A percentile compares a stretch with the other conserved stretches of the same genome.
These are phyloP conservation scores for Chloromyia formosa DNA, from an alignment of 2,888 invertebrate species.

Conservation along the genomic window DNA sequence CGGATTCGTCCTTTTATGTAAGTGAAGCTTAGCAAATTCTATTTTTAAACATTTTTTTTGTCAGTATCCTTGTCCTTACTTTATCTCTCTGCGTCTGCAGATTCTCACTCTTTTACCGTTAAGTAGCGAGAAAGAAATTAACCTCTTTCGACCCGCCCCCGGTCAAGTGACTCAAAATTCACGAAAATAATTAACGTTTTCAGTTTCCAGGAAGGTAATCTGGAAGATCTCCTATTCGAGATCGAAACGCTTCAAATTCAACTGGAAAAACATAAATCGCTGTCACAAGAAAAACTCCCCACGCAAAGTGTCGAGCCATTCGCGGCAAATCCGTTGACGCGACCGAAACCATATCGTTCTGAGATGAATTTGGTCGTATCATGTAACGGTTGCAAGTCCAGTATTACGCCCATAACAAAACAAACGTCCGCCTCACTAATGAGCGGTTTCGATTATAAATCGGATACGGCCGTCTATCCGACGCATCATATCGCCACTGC, in stretches of 20 bases:
- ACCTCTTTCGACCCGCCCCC: too few species aligned
- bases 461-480: neutral
- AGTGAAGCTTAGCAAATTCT: neutral
- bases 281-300: constrained; percentile 46
- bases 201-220: constrained; percentile 67
- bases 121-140: too few species aligned
- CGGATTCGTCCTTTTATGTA: neutral
- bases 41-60: too few species aligned
- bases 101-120: too few species aligned
- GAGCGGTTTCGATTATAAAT: constrained; percentile 36
- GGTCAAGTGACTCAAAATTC: too few species aligned
- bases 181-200: constrained; percentile 55
- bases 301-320: neutral
- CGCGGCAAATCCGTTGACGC: constrained; percentile 46
- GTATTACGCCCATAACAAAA: constrained; percentile 53
- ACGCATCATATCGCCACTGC: too few species aligned
- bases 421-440: constrained; percentile 43
- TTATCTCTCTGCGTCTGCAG: too few species aligned
- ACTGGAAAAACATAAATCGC: constrained; percentile 57
- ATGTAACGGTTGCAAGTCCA: constrained; percentile 58
- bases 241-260: constrained; percentile 68
- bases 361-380: constrained; percentile 63
- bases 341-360: constrained; percentile 62
- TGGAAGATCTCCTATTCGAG: constrained; percentile 75
- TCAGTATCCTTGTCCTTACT: too few species aligned